phyloP scores from a whole-genome alignment of 2,113 vertebrate species.

The Elanoides forficatus region DNA sequence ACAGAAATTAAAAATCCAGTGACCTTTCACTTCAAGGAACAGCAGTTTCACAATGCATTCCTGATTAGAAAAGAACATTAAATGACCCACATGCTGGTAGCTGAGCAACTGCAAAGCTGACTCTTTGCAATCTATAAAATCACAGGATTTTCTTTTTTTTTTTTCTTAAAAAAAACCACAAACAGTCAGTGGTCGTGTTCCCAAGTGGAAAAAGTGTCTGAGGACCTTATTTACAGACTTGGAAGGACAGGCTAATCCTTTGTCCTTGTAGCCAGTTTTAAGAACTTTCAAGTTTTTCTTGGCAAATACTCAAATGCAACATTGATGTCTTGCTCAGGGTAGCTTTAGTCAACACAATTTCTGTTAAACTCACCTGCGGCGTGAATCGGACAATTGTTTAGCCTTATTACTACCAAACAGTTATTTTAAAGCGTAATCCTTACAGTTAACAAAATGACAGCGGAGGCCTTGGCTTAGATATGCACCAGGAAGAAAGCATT shows the following conservation, averaged over 20 bases:
- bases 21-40: conserved; percentile 31
- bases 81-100: conserved; percentile 28
- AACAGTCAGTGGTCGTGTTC: conserved; percentile 37
- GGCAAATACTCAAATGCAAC: conserved; percentile 67
- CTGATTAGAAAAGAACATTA: conserved; percentile 44
- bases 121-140: conserved; percentile 20
- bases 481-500: conserved; percentile 72
- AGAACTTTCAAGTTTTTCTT: conserved; percentile 62
- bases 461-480: conserved; percentile 64
- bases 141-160: neutral
- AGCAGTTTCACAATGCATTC: conserved; percentile 12
- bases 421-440: conserved; percentile 61
- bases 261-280: conserved; percentile 32
- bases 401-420: conserved; percentile 43
- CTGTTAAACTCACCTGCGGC: conserved; percentile 51
- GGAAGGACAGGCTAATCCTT: conserved; percentile 63
- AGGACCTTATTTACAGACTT: conserved; percentile 59
- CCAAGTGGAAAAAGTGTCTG: conserved; percentile 57
- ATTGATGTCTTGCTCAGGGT: conserved; percentile 45
- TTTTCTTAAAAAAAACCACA: neutral
- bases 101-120: conserved; percentile 30
- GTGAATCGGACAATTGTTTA: conserved; percentile 49
- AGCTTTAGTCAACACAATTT: conserved; percentile 61
- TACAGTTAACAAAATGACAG: conserved; percentile 56
- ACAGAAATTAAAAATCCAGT: conserved; percentile 31